A percentile compares a stretch with the other conserved stretches of the same genome.
phyloP scores from a whole-genome alignment of 2,797 vertebrate genomes.

The Silurus aristotelis region DNA sequence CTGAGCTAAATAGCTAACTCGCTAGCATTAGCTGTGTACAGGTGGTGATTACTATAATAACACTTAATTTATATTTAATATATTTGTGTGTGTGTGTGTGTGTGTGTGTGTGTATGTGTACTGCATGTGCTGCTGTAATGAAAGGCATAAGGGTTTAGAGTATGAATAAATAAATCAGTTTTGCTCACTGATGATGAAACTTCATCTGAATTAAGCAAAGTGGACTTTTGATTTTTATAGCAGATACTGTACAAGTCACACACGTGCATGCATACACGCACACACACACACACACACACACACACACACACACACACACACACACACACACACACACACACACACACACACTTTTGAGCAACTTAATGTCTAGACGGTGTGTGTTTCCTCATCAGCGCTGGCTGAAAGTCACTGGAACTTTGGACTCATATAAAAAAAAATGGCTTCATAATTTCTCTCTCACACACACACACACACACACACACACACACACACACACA shows the following conservation, averaged over 20 bases:
- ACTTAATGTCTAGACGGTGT: constrained; percentile 59
- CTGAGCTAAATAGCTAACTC: neutral
- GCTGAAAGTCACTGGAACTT: constrained; percentile 16
- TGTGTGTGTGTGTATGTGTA: too few species aligned
- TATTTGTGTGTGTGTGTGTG: too few species aligned
- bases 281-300: constrained; percentile 17
- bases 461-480: too few species aligned
- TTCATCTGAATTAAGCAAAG: neutral
- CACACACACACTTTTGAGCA: constrained; percentile 44
- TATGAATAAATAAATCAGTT: neutral
- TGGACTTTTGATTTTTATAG: constrained; percentile 23
- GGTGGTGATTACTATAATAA: neutral
- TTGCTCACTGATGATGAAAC: neutral
- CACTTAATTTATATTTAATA: neutral
- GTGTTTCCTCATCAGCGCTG: constrained; percentile 52
- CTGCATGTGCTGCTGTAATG: neutral
- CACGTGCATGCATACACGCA: neutral
- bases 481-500: neutral
- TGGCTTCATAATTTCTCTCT: neutral
- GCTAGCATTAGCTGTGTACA: neutral
- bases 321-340: constrained; percentile 16
- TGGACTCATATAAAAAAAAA: constrained; percentile 22
- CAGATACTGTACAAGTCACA: constrained; percentile 20
- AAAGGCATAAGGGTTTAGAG: neutral
- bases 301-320: constrained; percentile 15